phyloP scores from a whole-genome alignment of 2,113 vertebrate genomes.

The Corythornis madagascariensis region DNA sequence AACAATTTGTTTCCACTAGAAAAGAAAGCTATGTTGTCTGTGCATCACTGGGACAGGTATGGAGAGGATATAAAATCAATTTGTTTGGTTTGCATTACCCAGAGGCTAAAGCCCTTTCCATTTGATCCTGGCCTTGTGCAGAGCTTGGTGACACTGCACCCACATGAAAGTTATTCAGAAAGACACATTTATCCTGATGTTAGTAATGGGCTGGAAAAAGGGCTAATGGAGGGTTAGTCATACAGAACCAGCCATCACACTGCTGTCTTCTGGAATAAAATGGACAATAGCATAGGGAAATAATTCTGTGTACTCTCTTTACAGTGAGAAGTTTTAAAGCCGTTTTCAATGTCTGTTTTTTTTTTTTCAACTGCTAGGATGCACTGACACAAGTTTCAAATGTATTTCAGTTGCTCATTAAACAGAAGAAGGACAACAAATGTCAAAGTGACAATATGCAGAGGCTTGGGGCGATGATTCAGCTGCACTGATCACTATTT shows the following conservation, averaged over 20 bases:
- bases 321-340: background rate
- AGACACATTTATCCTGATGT: conserved; percentile 14
- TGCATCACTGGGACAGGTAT: background rate
- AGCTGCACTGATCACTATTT: conserved; percentile 41
- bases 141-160: background rate
- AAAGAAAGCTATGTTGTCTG: background rate
- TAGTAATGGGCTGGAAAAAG: conserved; percentile 21
- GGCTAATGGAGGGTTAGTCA: background rate
- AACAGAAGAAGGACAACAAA: conserved; percentile 53
- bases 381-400: conserved; percentile 2
- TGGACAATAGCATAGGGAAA: background rate
- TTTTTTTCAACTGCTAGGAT: background rate
- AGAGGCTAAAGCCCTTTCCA: background rate
- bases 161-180: conserved; percentile 13
- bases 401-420: background rate
- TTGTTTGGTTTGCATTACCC: background rate
- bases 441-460: conserved; percentile 63
- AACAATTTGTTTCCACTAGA: background rate
- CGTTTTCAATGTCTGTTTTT: background rate
- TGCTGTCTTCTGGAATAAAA: background rate
- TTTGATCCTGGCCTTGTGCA: background rate
- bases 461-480: conserved; percentile 63
- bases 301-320: background rate
- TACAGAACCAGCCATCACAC: background rate
- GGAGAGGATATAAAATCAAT: background rate